These are phyloP conservation scores for Oreochromis spilurus DNA, from an alignment of 2,113 vertebrate genomes.

Conservation along the genomic window DNA sequence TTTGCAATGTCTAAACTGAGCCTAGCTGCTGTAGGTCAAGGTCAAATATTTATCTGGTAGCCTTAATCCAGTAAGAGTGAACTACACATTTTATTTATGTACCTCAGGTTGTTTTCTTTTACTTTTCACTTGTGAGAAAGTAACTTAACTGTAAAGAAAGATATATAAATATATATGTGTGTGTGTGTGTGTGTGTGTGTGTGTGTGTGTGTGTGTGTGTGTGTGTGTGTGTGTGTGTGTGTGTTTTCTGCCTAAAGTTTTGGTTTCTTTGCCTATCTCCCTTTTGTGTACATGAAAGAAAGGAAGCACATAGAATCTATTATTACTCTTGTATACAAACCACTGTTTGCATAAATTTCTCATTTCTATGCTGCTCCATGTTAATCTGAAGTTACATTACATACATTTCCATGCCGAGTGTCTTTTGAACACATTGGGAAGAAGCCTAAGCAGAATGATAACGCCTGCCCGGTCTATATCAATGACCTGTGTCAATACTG, in stretches of 20 bases:
- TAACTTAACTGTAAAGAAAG: neutral
- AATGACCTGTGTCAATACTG: slow-evolving; percentile 9
- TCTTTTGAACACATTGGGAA: neutral
- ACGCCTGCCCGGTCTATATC: neutral
- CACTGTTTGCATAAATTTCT: neutral
- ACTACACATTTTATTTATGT: neutral
- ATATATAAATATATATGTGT: neutral
- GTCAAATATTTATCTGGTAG: neutral
- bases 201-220: neutral
- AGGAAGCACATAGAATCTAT: neutral
- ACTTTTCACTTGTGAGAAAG: neutral
- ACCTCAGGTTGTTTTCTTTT: neutral
- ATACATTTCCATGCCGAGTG: neutral
- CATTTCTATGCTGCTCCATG: neutral
- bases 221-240: neutral
- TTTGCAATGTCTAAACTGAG: neutral
- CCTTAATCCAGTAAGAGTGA: neutral
- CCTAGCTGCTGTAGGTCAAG: neutral
- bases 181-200: neutral
- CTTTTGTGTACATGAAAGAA: neutral
- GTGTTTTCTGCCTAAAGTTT: neutral
- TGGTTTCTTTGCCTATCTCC: neutral
- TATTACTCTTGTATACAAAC: neutral
- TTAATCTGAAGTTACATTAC: neutral
- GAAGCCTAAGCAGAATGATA: slow-evolving; percentile 2